phyloP scores from a whole-genome alignment of 2,888 invertebrate genomes.

The Keiferia lycopersicella region DNA sequence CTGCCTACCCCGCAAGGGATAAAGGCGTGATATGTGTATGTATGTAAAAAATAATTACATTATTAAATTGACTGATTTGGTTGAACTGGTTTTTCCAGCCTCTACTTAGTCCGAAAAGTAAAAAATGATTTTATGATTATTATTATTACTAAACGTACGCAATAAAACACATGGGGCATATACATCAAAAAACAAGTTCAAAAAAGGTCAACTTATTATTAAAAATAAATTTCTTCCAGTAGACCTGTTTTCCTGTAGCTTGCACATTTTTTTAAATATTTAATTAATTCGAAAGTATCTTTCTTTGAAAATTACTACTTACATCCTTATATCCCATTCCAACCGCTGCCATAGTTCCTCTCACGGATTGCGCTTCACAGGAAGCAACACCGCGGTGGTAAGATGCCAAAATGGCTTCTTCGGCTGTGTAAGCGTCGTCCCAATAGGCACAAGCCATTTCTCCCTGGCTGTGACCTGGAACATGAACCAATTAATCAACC shows the following conservation, averaged over 20 bases:
- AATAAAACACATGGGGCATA: too few species aligned
- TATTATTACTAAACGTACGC: too few species aligned
- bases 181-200: too few species aligned
- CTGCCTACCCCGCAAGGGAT: too few species aligned
- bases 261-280: too few species aligned
- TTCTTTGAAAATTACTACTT: constrained; percentile 25
- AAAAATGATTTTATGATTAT: too few species aligned
- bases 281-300: too few species aligned
- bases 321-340: constrained; percentile 82
- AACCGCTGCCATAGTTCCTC: constrained; percentile 94
- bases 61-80: not conserved
- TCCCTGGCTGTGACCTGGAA: constrained; percentile 82
- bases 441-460: constrained; percentile 86
- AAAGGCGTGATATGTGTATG: constrained; percentile 43
- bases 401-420: constrained; percentile 89
- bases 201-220: too few species aligned
- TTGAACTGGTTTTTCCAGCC: not conserved
- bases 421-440: constrained; percentile 86
- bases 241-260: too few species aligned
- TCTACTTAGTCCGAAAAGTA: not conserved
- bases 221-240: too few species aligned
- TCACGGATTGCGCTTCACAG: constrained; percentile 81
- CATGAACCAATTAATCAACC: constrained; percentile 17
- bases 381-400: constrained; percentile 89
- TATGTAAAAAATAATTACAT: not conserved